Conservation (phyloP, 2,888 invertebrate genomes). For the Drosophila mercatorum region DNA sequence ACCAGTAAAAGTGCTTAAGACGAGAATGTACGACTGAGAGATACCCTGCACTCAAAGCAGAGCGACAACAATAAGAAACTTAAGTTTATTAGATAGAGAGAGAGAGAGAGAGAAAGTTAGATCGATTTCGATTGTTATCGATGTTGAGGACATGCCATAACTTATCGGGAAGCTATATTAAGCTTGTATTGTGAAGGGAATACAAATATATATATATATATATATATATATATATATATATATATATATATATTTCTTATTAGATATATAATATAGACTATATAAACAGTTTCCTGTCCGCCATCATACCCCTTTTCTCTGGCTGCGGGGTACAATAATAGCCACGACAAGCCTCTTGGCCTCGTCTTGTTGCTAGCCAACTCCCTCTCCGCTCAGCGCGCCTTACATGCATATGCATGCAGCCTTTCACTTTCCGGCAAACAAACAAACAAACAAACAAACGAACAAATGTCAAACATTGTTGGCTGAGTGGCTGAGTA, state of each 20-base stretch:
- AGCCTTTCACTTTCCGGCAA: constrained; percentile 71
- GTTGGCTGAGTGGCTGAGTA: constrained; percentile 47
- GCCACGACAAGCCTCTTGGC: constrained; percentile 53
- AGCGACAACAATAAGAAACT: neutral
- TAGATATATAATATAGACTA: neutral
- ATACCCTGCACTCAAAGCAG: neutral
- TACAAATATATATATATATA: too few species aligned
- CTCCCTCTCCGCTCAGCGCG: constrained; percentile 7
- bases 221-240: too few species aligned
- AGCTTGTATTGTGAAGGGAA: neutral
- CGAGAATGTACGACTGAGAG: neutral
- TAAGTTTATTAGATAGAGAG: neutral
- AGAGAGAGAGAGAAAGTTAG: neutral
- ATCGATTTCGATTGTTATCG: too few species aligned
- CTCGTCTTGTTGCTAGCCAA: constrained; percentile 45
- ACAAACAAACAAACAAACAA: constrained; percentile 56
- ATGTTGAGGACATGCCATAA: too few species aligned
- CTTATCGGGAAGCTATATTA: neutral
- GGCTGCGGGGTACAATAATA: constrained; percentile 27
- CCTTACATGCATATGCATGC: constrained; percentile 14
- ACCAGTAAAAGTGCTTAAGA: constrained; percentile 10
- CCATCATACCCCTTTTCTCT: neutral
- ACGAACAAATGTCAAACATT: constrained; percentile 47
- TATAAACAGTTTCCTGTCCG: neutral
- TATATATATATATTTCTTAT: too few species aligned